Percentiles rank a stretch among this genome's conserved stretches.
Conservation (phyloP, 2,888 invertebrate species). For the Podabrus alpinus region DNA sequence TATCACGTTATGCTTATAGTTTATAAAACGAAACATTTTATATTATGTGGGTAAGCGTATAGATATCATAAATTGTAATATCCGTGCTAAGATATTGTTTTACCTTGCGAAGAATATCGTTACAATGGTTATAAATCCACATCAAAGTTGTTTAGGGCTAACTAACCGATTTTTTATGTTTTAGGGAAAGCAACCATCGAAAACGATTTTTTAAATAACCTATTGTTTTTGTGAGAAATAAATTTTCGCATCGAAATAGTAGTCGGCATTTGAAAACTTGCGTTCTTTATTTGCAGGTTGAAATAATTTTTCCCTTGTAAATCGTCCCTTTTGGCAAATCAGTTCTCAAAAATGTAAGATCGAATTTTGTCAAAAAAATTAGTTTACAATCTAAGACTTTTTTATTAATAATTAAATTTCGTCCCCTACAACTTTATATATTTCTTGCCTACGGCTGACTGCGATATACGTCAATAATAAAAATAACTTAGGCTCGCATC, state of each 20-base stretch:
- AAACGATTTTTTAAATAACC: background rate
- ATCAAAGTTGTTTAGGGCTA: background rate
- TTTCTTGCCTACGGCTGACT: background rate
- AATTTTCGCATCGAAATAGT: background rate
- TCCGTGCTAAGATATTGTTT: background rate
- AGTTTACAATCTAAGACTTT: background rate
- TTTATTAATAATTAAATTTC: background rate
- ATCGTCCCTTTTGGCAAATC: background rate
- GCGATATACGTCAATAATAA: background rate
- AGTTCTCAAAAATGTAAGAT: background rate
- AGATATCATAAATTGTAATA: background rate
- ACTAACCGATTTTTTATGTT: background rate
- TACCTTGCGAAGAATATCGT: background rate
- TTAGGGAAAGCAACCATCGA: background rate
- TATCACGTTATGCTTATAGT: background rate
- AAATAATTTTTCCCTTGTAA: background rate
- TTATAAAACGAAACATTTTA: background rate
- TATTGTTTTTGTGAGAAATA: background rate
- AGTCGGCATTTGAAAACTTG: too few relatives aligned
- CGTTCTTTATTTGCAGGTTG: too few relatives aligned
- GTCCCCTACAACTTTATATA: background rate
- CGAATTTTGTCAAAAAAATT: background rate
- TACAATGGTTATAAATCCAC: background rate
- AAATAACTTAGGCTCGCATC: background rate
- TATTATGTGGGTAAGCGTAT: background rate